These are phyloP conservation scores for Epizoanthus rinbou DNA, from an alignment of 92 coral and sea anemone species.

Conservation along the genomic window DNA sequence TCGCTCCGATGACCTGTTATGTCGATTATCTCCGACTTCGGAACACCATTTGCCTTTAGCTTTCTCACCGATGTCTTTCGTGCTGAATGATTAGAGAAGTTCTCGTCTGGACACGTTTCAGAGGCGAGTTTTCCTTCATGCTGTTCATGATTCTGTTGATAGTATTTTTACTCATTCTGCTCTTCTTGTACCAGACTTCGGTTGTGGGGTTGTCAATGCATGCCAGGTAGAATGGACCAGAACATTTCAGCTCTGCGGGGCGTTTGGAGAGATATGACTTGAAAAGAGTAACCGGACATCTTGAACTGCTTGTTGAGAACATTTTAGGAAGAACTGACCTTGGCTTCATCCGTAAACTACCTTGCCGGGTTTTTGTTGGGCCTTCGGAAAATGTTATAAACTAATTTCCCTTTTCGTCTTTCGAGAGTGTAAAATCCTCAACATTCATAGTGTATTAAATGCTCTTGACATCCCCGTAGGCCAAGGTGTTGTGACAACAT, in stretches of 20 bases:
- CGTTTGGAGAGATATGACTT: conserved; percentile 45
- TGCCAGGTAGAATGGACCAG: conserved; percentile 49
- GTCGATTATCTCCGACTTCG: too few relatives aligned
- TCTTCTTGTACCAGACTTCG: conserved; percentile 45
- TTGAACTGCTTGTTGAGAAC: conserved; percentile 44
- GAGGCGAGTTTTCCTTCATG: conserved; percentile 31
- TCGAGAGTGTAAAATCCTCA: conserved; percentile 40
- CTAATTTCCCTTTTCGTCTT: conserved; percentile 21
- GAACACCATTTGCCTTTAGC: too few relatives aligned
- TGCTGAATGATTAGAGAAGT: conserved; percentile 14
- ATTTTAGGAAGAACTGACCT: conserved; percentile 44
- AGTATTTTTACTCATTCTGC: conserved; percentile 41
- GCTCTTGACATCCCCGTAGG: conserved; percentile 48
- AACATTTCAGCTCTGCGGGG: conserved; percentile 35
- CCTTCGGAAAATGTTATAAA: conserved; percentile 27
- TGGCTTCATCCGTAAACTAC: conserved; percentile 41
- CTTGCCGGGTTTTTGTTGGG: conserved; percentile 60
- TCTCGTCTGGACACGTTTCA: conserved; percentile 27
- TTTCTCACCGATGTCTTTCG: too few relatives aligned
- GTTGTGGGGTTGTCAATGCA: conserved; percentile 40
- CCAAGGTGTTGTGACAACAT: conserved; percentile 43
- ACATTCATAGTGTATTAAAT: conserved; percentile 46
- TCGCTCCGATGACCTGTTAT: too few relatives aligned
- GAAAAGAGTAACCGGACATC: conserved; percentile 48
- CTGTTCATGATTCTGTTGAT: conserved; percentile 31